A percentile compares a stretch with the other conserved stretches of the same genome.
phyloP scores from a whole-genome alignment of 2,113 vertebrate species.

The Dolichallabes microphthalmus region DNA sequence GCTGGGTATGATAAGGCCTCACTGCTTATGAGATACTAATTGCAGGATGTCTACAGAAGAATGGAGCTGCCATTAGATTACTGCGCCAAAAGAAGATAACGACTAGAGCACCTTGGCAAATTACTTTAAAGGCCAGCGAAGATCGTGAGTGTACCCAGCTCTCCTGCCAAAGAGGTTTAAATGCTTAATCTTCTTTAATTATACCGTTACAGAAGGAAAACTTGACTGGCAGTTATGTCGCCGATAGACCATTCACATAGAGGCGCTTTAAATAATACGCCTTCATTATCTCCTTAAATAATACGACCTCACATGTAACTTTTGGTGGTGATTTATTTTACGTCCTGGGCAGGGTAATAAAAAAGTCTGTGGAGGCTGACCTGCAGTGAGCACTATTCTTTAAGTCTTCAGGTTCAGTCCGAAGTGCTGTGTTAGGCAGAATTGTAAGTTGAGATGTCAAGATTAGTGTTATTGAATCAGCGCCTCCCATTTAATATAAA shows the following conservation, averaged over 20 bases:
- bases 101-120: slow-evolving; percentile 46
- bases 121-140: slow-evolving; percentile 50
- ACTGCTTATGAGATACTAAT: slow-evolving; percentile 55
- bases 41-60: slow-evolving; percentile 50
- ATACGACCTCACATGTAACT: slow-evolving; percentile 6
- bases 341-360: neutral
- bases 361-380: slow-evolving; percentile 13
- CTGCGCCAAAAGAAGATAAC: slow-evolving; percentile 52
- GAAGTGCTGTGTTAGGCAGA: slow-evolving; percentile 54
- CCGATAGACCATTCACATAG: slow-evolving; percentile 31
- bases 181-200: slow-evolving; percentile 61
- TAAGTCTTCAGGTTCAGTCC: neutral
- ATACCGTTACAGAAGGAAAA: slow-evolving; percentile 46
- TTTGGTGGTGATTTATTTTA: slow-evolving; percentile 20
- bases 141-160: slow-evolving; percentile 41
- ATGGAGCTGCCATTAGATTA: slow-evolving; percentile 50
- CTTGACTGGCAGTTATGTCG: slow-evolving; percentile 42
- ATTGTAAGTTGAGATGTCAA: slow-evolving; percentile 44
- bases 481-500: neutral
- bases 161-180: slow-evolving; percentile 53
- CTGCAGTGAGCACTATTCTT: neutral
- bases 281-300: slow-evolving; percentile 29
- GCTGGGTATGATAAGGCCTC: slow-evolving; percentile 48
- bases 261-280: slow-evolving; percentile 27
- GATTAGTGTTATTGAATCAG: slow-evolving; percentile 47